Conservation (phyloP, 2,113 vertebrate genomes). For the Menidia beryllina region DNA sequence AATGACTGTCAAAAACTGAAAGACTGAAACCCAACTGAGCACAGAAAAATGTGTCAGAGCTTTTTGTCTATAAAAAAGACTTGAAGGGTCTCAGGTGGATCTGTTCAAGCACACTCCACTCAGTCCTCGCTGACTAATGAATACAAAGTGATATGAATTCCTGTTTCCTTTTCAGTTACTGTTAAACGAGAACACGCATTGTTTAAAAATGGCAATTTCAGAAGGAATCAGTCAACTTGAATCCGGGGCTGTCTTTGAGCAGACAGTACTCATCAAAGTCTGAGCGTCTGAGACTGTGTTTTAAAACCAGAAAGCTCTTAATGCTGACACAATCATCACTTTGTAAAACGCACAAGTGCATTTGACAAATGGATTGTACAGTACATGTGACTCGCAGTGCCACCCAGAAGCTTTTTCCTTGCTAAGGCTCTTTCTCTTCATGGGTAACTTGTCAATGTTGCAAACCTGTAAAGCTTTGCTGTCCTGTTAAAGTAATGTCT, state of each 20-base stretch:
- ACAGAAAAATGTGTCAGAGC: not conserved
- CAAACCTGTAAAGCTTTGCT: constrained; percentile 44
- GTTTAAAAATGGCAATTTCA: constrained; percentile 17
- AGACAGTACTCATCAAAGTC: constrained; percentile 48
- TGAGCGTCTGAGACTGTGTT: constrained; percentile 61
- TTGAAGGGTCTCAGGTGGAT: not conserved
- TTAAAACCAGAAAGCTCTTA: constrained; percentile 61
- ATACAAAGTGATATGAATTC: constrained; percentile 23
- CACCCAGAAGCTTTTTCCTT: constrained; percentile 46
- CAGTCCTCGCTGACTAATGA: constrained; percentile 1
- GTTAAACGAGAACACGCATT: too few species aligned
- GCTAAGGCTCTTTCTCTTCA: constrained; percentile 39
- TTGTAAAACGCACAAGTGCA: constrained; percentile 45
- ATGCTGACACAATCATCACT: constrained; percentile 64
- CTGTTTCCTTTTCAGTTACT: constrained; percentile 34
- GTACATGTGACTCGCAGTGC: constrained; percentile 17
- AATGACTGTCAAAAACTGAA: not conserved
- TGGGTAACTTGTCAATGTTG: constrained; percentile 27
- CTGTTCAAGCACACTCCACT: not conserved
- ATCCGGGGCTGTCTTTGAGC: constrained; percentile 41
- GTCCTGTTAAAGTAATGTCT: constrained; percentile 24
- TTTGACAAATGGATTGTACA: constrained; percentile 44
- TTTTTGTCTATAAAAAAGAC: not conserved
- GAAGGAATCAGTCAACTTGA: constrained; percentile 42
- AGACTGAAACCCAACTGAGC: not conserved